Evolutionary conservation across 1,140 invertebrate genomes (phyloP).

Genomic region (Homalodisca vitripennis): DNA sequence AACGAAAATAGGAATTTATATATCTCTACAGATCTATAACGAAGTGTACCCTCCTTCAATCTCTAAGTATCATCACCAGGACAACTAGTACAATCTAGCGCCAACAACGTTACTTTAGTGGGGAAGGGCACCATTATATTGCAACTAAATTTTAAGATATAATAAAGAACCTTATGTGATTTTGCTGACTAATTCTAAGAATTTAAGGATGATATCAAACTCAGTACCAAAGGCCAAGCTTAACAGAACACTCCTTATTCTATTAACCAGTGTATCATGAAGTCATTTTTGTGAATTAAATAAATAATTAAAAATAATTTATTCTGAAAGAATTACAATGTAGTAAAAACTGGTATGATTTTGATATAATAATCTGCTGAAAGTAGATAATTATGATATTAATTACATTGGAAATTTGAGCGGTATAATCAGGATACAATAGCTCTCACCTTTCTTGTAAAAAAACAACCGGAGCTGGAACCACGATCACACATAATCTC

Average conservation of each 20-base stretch:
- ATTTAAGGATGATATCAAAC: too few relatives aligned
- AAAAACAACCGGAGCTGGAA: conserved; percentile 42
- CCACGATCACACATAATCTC: conserved; percentile 40
- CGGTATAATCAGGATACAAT: conserved; percentile 6
- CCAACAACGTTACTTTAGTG: background rate
- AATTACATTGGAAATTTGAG: background rate
- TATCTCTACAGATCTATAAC: too few relatives aligned
- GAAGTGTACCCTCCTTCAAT: too few relatives aligned
- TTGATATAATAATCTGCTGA: background rate
- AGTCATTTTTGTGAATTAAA: too few relatives aligned
- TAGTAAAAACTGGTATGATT: background rate
- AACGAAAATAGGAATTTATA: too few relatives aligned
- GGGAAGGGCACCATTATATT: background rate
- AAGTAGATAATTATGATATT: background rate
- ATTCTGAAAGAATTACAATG: too few relatives aligned
- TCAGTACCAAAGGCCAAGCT: too few relatives aligned
- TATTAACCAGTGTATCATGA: too few relatives aligned
- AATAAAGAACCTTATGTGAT: conserved; percentile 1
- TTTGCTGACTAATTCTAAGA: too few relatives aligned
- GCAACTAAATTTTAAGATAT: background rate
- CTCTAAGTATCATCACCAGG: conserved; percentile 9
- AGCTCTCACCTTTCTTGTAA: conserved; percentile 41
- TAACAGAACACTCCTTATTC: too few relatives aligned
- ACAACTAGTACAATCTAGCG: conserved; percentile 21
- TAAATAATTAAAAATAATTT: too few relatives aligned